phyloP scores from a whole-genome alignment of 2,113 vertebrate species.

The Galemys pyrenaicus region DNA sequence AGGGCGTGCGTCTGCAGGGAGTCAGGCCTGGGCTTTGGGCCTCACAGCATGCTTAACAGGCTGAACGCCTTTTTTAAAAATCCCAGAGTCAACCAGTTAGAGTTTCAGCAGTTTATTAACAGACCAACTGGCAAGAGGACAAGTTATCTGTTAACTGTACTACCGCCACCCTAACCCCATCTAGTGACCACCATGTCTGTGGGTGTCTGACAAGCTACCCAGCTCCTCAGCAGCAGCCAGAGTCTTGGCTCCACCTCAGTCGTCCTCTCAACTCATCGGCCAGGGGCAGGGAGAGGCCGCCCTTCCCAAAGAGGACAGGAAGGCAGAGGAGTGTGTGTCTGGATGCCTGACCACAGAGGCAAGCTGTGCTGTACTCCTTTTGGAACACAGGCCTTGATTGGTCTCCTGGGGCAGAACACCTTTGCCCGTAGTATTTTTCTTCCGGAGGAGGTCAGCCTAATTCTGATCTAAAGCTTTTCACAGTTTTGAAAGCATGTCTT shows the following conservation, averaged over 20 bases:
- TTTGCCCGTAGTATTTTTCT: rapidly evolving
- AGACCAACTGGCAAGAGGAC: background rate
- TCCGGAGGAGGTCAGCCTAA: background rate
- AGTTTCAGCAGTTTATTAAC: constrained; percentile 64
- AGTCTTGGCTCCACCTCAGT: background rate
- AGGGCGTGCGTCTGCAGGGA: background rate
- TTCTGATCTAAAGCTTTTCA: rapidly evolving
- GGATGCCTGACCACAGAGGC: background rate
- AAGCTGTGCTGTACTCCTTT: background rate
- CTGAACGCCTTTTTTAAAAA: background rate
- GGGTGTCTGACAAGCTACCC: rapidly evolving
- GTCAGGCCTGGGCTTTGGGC: background rate
- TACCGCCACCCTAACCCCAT: background rate
- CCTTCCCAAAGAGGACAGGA: background rate
- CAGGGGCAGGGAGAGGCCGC: background rate
- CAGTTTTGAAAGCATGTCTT: background rate
- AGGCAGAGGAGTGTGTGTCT: background rate
- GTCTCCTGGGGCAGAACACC: background rate
- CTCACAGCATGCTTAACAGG: rapidly evolving
- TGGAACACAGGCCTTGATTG: rapidly evolving
- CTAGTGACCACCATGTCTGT: rapidly evolving
- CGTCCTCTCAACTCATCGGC: background rate
- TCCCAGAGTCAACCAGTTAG: background rate
- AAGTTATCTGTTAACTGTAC: background rate
- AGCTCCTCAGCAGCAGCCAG: background rate